Percentiles rank a stretch among this genome's conserved stretches.
Conservation (phyloP, 1,140 invertebrate genomes). For the Drosophila watanabei region DNA sequence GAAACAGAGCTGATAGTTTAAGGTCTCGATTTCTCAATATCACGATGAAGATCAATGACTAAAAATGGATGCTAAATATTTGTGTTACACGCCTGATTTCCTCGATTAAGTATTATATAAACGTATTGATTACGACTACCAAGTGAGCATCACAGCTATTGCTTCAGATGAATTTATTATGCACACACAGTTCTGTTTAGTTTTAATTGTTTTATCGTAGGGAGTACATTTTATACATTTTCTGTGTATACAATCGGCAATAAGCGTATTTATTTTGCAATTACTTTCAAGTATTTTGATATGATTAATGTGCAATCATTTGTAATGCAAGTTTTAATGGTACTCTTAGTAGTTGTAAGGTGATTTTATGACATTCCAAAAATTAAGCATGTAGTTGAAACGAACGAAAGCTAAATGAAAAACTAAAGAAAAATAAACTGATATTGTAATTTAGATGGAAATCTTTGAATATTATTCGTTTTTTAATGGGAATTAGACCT, state of each 20-base stretch:
- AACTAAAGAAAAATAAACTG: conserved; percentile 33
- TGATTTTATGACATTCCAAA: conserved; percentile 82
- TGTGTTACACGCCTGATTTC: conserved; percentile 76
- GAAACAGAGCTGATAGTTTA: conserved; percentile 17
- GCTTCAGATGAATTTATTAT: conserved; percentile 48
- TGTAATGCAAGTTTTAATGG: conserved; percentile 40
- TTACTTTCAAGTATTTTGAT: conserved; percentile 39
- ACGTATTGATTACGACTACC: conserved; percentile 39
- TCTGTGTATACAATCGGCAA: conserved; percentile 45
- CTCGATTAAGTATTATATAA: conserved; percentile 56
- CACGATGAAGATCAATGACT: conserved; percentile 64
- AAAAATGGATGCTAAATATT: conserved; percentile 79
- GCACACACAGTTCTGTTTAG: conserved; percentile 45
- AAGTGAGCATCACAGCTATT: conserved; percentile 52
- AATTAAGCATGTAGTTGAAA: conserved; percentile 67
- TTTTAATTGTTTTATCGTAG: conserved; percentile 25
- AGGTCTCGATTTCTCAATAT: conserved; percentile 18
- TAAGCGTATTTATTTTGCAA: conserved; percentile 56
- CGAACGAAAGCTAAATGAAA: conserved; percentile 35
- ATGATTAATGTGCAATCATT: conserved; percentile 53
- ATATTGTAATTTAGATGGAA: conserved; percentile 49
- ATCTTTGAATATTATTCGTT: too few relatives aligned
- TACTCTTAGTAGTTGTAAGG: conserved; percentile 61
- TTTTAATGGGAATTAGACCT: not conserved
- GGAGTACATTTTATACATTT: conserved; percentile 51